Conservation (phyloP, 2,113 vertebrate species). For the Haemorhous mexicanus region DNA sequence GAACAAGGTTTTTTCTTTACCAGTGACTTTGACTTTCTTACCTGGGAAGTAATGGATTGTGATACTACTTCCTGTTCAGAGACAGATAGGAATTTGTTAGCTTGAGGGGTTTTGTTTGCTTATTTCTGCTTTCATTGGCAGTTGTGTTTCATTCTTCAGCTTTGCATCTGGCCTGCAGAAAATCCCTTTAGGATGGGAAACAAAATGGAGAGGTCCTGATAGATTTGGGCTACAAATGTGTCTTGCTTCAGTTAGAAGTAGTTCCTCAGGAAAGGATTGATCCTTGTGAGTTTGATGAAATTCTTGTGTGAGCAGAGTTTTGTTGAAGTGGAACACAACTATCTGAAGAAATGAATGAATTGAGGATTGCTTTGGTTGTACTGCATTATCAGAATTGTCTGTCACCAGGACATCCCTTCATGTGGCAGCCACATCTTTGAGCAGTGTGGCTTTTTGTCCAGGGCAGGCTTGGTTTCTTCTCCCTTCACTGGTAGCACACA, state of each 20-base stretch:
- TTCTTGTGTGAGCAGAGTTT: background rate
- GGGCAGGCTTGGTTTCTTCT: background rate
- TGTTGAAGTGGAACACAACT: background rate
- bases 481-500: background rate
- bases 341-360: background rate
- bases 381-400: background rate
- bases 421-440: background rate
- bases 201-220: background rate
- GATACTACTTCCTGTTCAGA: background rate
- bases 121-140: background rate
- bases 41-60: fast-evolving
- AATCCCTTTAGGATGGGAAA: background rate
- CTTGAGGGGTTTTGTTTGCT: background rate
- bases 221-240: background rate
- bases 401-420: background rate
- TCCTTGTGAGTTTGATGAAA: background rate
- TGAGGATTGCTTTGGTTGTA: background rate
- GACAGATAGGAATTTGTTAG: background rate
- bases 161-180: background rate
- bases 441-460: background rate
- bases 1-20: background rate
- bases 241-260: background rate
- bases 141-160: background rate
- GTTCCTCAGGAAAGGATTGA: background rate
- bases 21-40: background rate